Evolutionary conservation across 2,888 invertebrate species (phyloP).

Genomic region (Nemoura dubitans): DNA sequence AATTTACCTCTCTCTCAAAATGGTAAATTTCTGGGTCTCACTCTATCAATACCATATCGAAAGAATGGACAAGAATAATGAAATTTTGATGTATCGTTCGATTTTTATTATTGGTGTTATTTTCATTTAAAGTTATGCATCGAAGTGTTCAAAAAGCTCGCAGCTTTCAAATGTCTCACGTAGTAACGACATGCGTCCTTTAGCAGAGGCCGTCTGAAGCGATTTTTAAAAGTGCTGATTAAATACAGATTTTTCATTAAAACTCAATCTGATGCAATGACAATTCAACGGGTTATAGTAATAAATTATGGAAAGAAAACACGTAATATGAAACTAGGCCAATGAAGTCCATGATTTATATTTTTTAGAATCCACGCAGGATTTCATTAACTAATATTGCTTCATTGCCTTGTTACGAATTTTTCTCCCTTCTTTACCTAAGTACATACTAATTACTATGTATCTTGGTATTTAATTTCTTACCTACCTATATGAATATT

Average conservation of each 20-base stretch:
- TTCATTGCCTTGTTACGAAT: not conserved
- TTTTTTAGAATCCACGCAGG: not conserved
- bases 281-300: not conserved
- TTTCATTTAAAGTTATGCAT: too few species aligned
- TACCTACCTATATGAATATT: too few species aligned
- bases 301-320: conserved; percentile 12
- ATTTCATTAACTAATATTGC: not conserved
- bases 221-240: not conserved
- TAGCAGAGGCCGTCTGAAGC: not conserved
- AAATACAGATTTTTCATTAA: conserved; percentile 4
- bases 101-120: too few species aligned
- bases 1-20: too few species aligned
- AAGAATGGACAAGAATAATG: too few species aligned
- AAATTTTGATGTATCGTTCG: too few species aligned
- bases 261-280: not conserved
- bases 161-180: too few species aligned
- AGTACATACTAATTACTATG: not conserved
- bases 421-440: not conserved
- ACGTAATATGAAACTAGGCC: not conserved
- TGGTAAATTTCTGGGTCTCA: too few species aligned
- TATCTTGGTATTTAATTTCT: not conserved
- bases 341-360: not conserved
- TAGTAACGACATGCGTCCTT: not conserved
- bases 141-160: too few species aligned
- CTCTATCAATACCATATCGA: too few species aligned